Conservation (phyloP, 2,113 vertebrate genomes). For the Jacana jacana region DNA sequence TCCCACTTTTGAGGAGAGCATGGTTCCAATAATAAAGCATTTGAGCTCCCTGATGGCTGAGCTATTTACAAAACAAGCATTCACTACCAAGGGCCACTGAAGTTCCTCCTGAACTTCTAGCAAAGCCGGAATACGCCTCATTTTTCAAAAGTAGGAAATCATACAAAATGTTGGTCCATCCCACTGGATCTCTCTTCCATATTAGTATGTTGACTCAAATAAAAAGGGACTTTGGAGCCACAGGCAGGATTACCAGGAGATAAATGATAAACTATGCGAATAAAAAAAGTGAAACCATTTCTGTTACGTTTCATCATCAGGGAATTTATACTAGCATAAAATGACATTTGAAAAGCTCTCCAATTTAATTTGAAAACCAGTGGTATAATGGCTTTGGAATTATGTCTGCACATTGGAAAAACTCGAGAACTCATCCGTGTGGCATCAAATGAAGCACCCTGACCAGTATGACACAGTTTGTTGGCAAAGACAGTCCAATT, state of each 20-base stretch:
- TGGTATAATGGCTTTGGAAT: neutral
- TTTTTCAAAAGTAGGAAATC: neutral
- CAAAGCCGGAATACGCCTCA: neutral
- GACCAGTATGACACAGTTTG: neutral
- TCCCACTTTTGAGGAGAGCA: neutral
- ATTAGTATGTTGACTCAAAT: neutral
- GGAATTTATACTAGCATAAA: neutral
- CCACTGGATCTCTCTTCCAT: neutral
- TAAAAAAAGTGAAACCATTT: neutral
- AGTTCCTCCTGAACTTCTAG: neutral
- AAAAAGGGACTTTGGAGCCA: neutral
- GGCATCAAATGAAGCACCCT: neutral
- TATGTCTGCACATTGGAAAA: neutral
- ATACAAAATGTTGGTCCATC: neutral
- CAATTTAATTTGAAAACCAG: neutral
- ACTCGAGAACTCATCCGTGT: neutral
- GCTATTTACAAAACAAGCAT: neutral
- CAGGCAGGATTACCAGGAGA: neutral
- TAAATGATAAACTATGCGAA: neutral
- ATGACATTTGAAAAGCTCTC: neutral
- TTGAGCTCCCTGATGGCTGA: neutral
- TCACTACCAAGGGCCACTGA: neutral
- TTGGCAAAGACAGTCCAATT: neutral
- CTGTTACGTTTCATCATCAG: neutral
- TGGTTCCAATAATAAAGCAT: neutral